Conservation (phyloP, 1,140 invertebrate genomes). For the Tribolium castaneum region DNA sequence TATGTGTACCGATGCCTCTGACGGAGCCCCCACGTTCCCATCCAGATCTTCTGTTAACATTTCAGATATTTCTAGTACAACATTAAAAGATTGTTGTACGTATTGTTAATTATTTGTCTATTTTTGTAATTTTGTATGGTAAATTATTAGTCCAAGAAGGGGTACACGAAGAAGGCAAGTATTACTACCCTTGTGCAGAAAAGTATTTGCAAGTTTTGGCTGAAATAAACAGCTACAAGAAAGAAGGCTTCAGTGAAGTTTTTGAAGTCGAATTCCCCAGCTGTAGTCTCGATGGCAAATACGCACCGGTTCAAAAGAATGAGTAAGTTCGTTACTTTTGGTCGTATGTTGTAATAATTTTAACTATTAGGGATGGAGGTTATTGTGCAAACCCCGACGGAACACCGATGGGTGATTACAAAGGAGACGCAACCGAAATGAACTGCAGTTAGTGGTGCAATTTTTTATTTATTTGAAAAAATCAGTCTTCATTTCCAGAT, state of each 20-base stretch:
- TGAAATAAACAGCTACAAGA: slow-evolving; percentile 59
- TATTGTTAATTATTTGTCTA: slow-evolving; percentile 41
- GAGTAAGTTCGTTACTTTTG: neutral
- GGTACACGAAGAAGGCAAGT: slow-evolving; percentile 58
- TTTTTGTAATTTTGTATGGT: slow-evolving; percentile 16
- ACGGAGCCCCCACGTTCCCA: slow-evolving; percentile 62
- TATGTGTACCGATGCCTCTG: slow-evolving; percentile 67
- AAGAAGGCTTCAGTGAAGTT: slow-evolving; percentile 59
- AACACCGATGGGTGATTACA: slow-evolving; percentile 64
- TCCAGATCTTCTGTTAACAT: slow-evolving; percentile 61
- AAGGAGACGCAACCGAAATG: slow-evolving; percentile 63
- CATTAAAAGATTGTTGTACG: slow-evolving; percentile 68
- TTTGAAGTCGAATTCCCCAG: slow-evolving; percentile 61
- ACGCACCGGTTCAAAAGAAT: slow-evolving; percentile 59
- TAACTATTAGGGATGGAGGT: neutral
- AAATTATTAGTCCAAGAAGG: slow-evolving; percentile 57
- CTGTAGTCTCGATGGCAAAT: slow-evolving; percentile 70
- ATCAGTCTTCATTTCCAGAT: slow-evolving; percentile 63
- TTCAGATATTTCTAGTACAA: slow-evolving; percentile 60
- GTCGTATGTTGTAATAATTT: too few species aligned
- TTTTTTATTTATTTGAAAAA: slow-evolving; percentile 1
- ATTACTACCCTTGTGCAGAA: slow-evolving; percentile 66
- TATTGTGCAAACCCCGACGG: slow-evolving; percentile 68
- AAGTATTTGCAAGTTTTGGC: slow-evolving; percentile 60
- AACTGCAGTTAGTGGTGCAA: slow-evolving; percentile 69